Conservation (phyloP, 2,113 vertebrate genomes). For the Natator depressus region DNA sequence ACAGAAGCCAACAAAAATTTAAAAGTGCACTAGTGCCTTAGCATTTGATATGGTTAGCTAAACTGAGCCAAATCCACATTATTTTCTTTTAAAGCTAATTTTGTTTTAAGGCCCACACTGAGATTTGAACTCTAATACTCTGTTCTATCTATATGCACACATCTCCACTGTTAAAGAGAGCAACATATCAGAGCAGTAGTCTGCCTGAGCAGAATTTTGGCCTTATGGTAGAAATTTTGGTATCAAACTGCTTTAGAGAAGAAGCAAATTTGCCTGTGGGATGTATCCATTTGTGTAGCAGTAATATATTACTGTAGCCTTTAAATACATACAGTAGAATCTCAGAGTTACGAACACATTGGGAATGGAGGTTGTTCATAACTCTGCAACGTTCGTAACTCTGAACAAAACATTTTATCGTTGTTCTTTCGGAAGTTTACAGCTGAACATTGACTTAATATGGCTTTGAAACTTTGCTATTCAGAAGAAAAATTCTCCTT, state of each 20-base stretch:
- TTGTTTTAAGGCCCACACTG: not conserved
- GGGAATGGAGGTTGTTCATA: too few relatives aligned
- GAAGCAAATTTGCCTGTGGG: not conserved
- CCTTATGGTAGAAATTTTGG: slow-evolving; percentile 5
- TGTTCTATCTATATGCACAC: not conserved
- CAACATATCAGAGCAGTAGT: not conserved
- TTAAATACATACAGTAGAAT: not conserved
- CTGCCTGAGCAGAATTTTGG: not conserved
- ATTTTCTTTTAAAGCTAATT: slow-evolving; percentile 20
- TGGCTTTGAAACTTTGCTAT: too few relatives aligned
- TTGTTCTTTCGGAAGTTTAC: too few relatives aligned
- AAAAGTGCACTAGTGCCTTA: not conserved
- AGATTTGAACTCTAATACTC: not conserved
- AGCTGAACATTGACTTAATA: too few relatives aligned
- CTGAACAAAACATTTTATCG: too few relatives aligned
- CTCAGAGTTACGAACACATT: too few relatives aligned
- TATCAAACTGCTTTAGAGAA: not conserved
- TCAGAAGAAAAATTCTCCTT: too few relatives aligned
- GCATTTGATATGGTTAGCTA: not conserved
- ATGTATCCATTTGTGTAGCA: not conserved
- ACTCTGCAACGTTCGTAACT: too few relatives aligned
- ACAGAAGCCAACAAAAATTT: not conserved
- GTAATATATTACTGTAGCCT: not conserved
- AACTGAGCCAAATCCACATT: not conserved
- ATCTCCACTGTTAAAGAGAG: not conserved